Conservation (phyloP, 2,888 invertebrate genomes). For the Eristalis pertinax region DNA sequence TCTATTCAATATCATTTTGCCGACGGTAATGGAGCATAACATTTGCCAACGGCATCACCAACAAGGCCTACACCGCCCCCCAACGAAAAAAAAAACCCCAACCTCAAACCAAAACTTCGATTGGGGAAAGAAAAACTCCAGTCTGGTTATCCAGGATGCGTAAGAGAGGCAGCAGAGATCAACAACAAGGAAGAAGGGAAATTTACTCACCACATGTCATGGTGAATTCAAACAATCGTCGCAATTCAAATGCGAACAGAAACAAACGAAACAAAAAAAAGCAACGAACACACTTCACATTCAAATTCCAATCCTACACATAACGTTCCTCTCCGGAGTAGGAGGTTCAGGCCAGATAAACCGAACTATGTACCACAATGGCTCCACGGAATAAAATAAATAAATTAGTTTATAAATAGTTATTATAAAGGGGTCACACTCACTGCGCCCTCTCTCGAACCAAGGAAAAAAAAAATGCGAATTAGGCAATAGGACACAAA, state of each 20-base stretch:
- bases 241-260: neutral
- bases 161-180: slow-evolving; percentile 40
- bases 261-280: neutral
- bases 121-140: neutral
- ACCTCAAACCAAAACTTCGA: neutral
- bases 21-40: slow-evolving; percentile 30
- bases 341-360: neutral
- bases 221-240: slow-evolving; percentile 28
- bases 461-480: neutral
- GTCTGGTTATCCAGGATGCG: slow-evolving; percentile 27
- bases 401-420: slow-evolving; percentile 36
- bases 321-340: neutral
- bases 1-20: slow-evolving; percentile 15
- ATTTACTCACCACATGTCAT: slow-evolving; percentile 51
- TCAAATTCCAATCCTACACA: neutral
- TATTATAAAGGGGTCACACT: slow-evolving; percentile 58
- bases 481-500: slow-evolving; percentile 38
- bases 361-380: slow-evolving; percentile 2
- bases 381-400: slow-evolving; percentile 32
- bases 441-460: slow-evolving; percentile 10
- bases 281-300: neutral
- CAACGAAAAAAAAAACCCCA: neutral
- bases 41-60: slow-evolving; percentile 53
- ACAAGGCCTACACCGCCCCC: slow-evolving; percentile 8
- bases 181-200: neutral